Percentiles rank a stretch among this genome's conserved stretches.
These are phyloP conservation scores for Saxidomus purpurata DNA, from an alignment of 1,140 invertebrate species.

Conservation along the genomic window DNA sequence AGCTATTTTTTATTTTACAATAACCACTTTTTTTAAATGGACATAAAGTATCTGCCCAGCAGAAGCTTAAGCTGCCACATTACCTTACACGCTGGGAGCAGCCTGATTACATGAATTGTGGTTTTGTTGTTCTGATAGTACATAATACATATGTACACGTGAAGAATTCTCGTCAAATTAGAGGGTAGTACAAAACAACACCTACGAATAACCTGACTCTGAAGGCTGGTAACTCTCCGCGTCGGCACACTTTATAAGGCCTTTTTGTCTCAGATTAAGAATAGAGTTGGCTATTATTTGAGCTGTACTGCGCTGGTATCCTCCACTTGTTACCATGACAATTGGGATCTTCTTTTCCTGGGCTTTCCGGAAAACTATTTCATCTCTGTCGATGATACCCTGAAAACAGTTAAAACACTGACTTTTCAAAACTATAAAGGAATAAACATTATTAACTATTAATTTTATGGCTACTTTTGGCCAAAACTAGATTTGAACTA, in stretches of 20 bases:
- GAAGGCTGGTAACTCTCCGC: constrained; percentile 73
- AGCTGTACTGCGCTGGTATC: constrained; percentile 92
- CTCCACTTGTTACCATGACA: constrained; percentile 95
- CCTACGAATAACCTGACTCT: constrained; percentile 55
- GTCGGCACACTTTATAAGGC: constrained; percentile 82
- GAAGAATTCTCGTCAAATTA: not conserved
- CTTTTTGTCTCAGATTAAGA: constrained; percentile 89
- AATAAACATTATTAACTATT: no score
- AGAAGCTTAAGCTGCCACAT: no score
- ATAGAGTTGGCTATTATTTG: constrained; percentile 94
- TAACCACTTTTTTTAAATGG: no score
- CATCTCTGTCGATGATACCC: constrained; percentile 94
- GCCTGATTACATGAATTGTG: no score
- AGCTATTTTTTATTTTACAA: no score
- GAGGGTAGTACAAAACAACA: constrained; percentile 60
- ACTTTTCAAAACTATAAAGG: no score
- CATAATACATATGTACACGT: no score
- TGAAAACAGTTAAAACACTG: constrained; percentile 82
- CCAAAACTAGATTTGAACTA: no score
- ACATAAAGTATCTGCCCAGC: no score
- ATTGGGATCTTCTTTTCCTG: constrained; percentile 91
- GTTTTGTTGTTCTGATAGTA: no score
- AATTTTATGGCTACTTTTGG: no score
- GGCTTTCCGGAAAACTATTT: constrained; percentile 93
- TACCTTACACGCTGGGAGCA: no score